Base-by-base conservation (phyloP, 2,797 vertebrate species). In the Girardinus metallicus region DNA sequence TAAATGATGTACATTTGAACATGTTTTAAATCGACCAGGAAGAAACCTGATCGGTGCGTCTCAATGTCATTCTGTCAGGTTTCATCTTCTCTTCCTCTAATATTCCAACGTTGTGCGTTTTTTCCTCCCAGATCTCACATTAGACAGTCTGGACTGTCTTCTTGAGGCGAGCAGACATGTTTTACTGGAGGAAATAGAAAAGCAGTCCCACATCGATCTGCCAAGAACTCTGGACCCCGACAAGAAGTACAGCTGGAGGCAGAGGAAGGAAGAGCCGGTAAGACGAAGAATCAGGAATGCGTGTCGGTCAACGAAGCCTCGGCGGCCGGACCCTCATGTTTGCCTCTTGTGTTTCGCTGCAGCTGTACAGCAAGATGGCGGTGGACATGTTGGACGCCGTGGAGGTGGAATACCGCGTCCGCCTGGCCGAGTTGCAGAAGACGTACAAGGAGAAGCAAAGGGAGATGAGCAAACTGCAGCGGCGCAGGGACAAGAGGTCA, bases 231-330 rank as follows among this genome's bases (percentile, higher is more conserved):
- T 99, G 86, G 96, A 97, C 90, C 97, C 97, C 82, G 96, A 96
- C 95, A 99, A 97, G 94, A 99, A 97, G 80, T 99, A 99, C 92
- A 99, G 99, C 96, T 99, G 99, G 99, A 98, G 97, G 96, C 97
- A 97, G 92, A 98, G 97, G 94, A 99, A 98, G 85, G 97, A 98
- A 49, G 97, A 98, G 87, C 96, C 96, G 23, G 98, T 99, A 92
- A 96, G 96, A 88, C 11, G 13, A 66, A 77, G 70, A 23, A 43
- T 66, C 18, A 6, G 60, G 1, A 57, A 75, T 55, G 1, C n/a
- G 4, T 8, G 49, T 41, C 26, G 0, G 1, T 83, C 12, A 44
- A 34, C 44, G 23, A 70, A 66, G 39, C 36, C 55, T 36, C 16
- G 7, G 10, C 26, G 21, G 66, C 51, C 15, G 39, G 60, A n/a